Evolutionary conservation across 2,888 invertebrate genomes (phyloP).

Genomic region (Cinara cedri): DNA sequence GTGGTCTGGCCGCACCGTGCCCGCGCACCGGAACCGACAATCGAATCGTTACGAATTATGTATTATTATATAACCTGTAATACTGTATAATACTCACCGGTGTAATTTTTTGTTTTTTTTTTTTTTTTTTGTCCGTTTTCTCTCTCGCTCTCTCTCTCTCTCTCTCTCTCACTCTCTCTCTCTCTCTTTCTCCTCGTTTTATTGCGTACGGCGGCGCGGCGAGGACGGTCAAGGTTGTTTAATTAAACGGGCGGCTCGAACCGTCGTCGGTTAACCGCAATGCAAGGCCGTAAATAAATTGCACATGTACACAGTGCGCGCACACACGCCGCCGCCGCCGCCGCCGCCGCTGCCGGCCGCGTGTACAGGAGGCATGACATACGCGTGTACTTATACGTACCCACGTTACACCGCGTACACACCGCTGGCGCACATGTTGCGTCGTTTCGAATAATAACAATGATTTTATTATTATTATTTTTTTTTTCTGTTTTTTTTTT

Average conservation of each 20-base stretch:
- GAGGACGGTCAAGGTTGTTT: conserved; percentile 45
- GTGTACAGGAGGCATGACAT: too few relatives aligned
- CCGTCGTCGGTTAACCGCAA: conserved; percentile 35
- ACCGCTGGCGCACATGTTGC: conserved; percentile 7
- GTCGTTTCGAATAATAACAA: not conserved
- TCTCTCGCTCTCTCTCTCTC: too few relatives aligned
- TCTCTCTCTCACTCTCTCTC: too few relatives aligned
- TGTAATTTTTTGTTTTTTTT: not conserved
- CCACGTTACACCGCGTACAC: too few relatives aligned
- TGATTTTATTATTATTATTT: too few relatives aligned
- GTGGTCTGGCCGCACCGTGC: too few relatives aligned
- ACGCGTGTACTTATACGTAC: too few relatives aligned
- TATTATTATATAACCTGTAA: not conserved
- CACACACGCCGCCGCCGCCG: too few relatives aligned
- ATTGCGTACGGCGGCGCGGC: not conserved
- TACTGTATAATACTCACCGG: too few relatives aligned
- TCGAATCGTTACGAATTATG: not conserved
- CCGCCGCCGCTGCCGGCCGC: too few relatives aligned
- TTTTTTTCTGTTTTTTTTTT: too few relatives aligned
- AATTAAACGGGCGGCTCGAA: conserved; percentile 21
- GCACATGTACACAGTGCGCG: not conserved
- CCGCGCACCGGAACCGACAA: not conserved
- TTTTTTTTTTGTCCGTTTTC: not conserved
- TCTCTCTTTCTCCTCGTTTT: not conserved
- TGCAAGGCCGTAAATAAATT: conserved; percentile 21